A percentile compares a stretch with the other conserved stretches of the same genome.
These are phyloP conservation scores for Ylistrum balloti DNA, from an alignment of 1,140 invertebrate species.

Conservation along the genomic window DNA sequence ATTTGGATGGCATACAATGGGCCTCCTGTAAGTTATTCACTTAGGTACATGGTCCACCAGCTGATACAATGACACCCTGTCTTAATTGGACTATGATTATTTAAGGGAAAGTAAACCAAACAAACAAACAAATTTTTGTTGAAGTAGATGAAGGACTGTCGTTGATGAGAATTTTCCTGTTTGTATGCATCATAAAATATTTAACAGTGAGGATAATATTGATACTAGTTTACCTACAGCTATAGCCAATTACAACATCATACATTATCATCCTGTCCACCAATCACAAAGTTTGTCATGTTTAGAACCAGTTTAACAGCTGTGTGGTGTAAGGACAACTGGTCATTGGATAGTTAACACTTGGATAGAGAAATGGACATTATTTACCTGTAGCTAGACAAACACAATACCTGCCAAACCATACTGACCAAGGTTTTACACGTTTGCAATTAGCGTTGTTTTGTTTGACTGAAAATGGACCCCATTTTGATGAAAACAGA, in stretches of 20 bases:
- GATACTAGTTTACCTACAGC: not conserved
- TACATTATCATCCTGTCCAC: not conserved
- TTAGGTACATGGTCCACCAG: too few species aligned
- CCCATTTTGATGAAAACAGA: constrained; percentile 38
- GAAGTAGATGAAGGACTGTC: too few species aligned
- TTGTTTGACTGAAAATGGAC: constrained; percentile 38
- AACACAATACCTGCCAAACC: not conserved
- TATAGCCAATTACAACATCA: not conserved
- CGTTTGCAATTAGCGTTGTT: constrained; percentile 8
- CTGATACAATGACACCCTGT: too few species aligned
- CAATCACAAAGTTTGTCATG: not conserved
- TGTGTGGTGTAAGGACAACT: not conserved
- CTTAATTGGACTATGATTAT: too few species aligned
- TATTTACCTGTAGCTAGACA: constrained; percentile 23
- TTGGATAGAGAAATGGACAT: not conserved
- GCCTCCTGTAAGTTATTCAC: too few species aligned
- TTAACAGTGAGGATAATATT: not conserved
- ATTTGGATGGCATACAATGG: too few species aligned
- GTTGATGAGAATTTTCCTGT: too few species aligned
- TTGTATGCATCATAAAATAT: too few species aligned
- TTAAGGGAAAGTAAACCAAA: too few species aligned
- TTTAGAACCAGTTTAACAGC: not conserved
- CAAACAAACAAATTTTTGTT: too few species aligned
- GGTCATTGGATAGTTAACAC: not conserved
- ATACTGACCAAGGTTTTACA: constrained; percentile 38